Base-by-base conservation (phyloP, 2,797 vertebrate genomes). In the Chaenodraco wilsoni region DNA sequence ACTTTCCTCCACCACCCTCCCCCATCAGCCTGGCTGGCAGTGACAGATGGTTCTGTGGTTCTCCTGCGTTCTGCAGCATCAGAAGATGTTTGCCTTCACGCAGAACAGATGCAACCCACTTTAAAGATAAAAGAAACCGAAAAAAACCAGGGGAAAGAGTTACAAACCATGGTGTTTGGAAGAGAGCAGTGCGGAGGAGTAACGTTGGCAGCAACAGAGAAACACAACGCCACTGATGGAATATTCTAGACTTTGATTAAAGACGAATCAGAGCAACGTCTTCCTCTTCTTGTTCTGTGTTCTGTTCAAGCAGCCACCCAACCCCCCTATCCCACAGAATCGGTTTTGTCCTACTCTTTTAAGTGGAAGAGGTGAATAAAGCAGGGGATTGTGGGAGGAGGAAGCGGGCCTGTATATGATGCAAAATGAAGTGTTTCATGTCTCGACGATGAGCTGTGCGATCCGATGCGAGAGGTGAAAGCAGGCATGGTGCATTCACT, bases 191-290 rank as follows among this genome's bases (percentile, higher is more conserved):
- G 78, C 59, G 81, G 82, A 85, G 87, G 86, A 85, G 81, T 77
- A 78, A 61, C 1, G 31, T 46, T 80, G 84, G 81, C 84, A 79
- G 71, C 63, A 12, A 45, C 37, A 49, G 21, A 83, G 60, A 68
- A 61, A 75, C 48, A 72, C 54, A 56, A 54, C 16, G 8, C 65
- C 51, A 65, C 70, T 78, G 72, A 89, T 72, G 52, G 76, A 89
- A 91, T 87, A 87, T 78, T 82, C 69, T 40, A n/a, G 16, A 69
- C 62, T 88, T 83, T 82, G 85, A 92, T 91, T 87, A 90, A 87
- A 86, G 57, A 62, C 19, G 9, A 62, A 85, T 81, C 78, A 82
- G 60, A 86, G 77, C 65, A 23, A 33, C 13, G 11, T 67, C 68
- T 59, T 69, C 48, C 55, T 65, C 62, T 76, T 69, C 66, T 69